A percentile compares a stretch with the other conserved stretches of the same genome.
These are phyloP conservation scores for Lottia scabra DNA, from an alignment of 2,888 invertebrate genomes.

Conservation along the genomic window DNA sequence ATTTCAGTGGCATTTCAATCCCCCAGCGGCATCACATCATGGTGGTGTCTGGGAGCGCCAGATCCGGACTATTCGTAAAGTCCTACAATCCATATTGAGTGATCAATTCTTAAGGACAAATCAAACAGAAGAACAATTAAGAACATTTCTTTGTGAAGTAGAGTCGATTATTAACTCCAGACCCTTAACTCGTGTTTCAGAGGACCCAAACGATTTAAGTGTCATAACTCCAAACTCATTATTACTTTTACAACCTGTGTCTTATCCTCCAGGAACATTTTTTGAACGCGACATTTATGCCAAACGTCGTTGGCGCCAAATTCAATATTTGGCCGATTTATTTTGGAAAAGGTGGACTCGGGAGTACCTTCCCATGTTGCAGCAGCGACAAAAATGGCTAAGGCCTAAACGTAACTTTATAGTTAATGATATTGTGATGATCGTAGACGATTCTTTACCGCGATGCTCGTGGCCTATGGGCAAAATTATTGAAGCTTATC, in stretches of 20 bases:
- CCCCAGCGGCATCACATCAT: too few relatives aligned
- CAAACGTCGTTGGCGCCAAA: background rate
- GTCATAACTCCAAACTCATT: too few relatives aligned
- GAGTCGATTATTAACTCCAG: conserved; percentile 30
- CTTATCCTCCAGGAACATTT: background rate
- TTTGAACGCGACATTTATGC: too few relatives aligned
- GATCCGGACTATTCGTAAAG: conserved; percentile 10
- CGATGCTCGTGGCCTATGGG: conserved; percentile 12
- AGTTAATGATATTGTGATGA: conserved; percentile 14
- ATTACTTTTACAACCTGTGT: conserved; percentile 13
- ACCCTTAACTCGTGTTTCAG: conserved; percentile 24
- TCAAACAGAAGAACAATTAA: conserved; percentile 22
- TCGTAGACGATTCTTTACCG: conserved; percentile 3
- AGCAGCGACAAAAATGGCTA: conserved; percentile 16
- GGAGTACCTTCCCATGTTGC: conserved; percentile 14
- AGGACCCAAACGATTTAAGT: conserved; percentile 23
- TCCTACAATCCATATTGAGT: conserved; percentile 6
- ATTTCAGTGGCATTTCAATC: conserved; percentile 12
- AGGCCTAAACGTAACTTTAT: background rate
- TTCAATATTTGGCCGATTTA: conserved; percentile 10
- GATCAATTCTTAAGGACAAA: too few relatives aligned
- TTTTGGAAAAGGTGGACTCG: too few relatives aligned
- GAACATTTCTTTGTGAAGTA: conserved; percentile 31
- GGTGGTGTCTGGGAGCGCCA: conserved; percentile 21
- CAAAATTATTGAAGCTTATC: conserved; percentile 1